Percentiles rank a stretch among this genome's conserved stretches.
These are phyloP conservation scores for Pristionchus maxplancki DNA, from an alignment of 2,888 invertebrate genomes.

Conservation along the genomic window DNA sequence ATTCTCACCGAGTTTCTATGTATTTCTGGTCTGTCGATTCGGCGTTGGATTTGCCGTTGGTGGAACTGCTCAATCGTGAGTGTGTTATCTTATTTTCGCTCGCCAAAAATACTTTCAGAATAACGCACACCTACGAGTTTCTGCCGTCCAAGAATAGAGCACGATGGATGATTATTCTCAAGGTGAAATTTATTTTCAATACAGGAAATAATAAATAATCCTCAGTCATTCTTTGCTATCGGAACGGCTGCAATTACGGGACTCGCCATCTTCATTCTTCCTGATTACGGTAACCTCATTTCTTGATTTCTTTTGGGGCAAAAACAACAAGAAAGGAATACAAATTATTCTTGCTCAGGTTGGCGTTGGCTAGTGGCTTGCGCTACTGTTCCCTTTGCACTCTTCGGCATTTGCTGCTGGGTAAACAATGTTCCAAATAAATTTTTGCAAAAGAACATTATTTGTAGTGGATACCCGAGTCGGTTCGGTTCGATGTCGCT, in stretches of 20 bases:
- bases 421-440: neutral
- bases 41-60: slow-evolving; percentile 93
- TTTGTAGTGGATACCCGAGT: slow-evolving; percentile 22
- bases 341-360: too few relatives aligned
- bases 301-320: too few relatives aligned
- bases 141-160: slow-evolving; percentile 92
- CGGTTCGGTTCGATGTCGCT: neutral
- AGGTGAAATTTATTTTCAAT: too few relatives aligned
- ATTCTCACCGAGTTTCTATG: slow-evolving; percentile 91
- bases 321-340: too few relatives aligned
- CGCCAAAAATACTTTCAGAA: too few relatives aligned
- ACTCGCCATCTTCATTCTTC: neutral
- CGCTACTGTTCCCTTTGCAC: neutral
- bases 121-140: slow-evolving; percentile 95
- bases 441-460: neutral
- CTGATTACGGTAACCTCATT: neutral
- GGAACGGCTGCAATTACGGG: neutral
- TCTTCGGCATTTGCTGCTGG: neutral
- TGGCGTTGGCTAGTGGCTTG: slow-evolving; percentile 14
- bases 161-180: slow-evolving; percentile 90
- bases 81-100: neutral
- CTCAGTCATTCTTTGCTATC: slow-evolving; percentile 5
- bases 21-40: slow-evolving; percentile 87
- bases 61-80: slow-evolving; percentile 94
- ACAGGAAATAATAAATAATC: too few relatives aligned